These are phyloP conservation scores for Donacobius atricapilla DNA, from an alignment of 2,113 vertebrate species.

Conservation along the genomic window DNA sequence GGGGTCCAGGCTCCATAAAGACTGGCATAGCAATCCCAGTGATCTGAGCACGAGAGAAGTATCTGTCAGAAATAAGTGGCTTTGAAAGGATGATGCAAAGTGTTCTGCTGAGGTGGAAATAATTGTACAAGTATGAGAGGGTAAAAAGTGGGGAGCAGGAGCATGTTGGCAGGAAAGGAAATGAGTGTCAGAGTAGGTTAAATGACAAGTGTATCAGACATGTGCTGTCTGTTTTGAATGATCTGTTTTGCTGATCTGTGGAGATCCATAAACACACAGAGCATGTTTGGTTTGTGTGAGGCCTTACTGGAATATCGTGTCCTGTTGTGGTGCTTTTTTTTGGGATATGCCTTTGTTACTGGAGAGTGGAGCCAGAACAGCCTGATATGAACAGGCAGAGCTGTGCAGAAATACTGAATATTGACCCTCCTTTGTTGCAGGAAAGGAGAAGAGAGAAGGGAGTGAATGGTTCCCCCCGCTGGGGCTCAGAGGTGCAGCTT, in stretches of 20 bases:
- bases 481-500: no score
- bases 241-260: not conserved
- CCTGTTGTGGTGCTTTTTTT: not conserved
- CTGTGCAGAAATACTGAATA: not conserved
- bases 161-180: not conserved
- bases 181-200: not conserved
- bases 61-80: not conserved
- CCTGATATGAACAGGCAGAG: not conserved
- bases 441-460: not conserved
- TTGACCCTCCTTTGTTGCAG: not conserved
- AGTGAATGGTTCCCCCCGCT: not conserved
- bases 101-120: not conserved
- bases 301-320: not conserved
- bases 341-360: rapidly evolving
- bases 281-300: rapidly evolving
- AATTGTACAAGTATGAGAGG: not conserved
- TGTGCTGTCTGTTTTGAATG: not conserved
- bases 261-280: not conserved
- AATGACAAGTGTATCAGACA: not conserved
- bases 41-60: not conserved
- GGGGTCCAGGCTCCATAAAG: not conserved
- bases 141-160: not conserved
- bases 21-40: not conserved
- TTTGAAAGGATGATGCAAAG: not conserved
- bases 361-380: not conserved